phyloP scores from a whole-genome alignment of 2,888 invertebrate genomes.

The Cylindroiulus punctatus region DNA sequence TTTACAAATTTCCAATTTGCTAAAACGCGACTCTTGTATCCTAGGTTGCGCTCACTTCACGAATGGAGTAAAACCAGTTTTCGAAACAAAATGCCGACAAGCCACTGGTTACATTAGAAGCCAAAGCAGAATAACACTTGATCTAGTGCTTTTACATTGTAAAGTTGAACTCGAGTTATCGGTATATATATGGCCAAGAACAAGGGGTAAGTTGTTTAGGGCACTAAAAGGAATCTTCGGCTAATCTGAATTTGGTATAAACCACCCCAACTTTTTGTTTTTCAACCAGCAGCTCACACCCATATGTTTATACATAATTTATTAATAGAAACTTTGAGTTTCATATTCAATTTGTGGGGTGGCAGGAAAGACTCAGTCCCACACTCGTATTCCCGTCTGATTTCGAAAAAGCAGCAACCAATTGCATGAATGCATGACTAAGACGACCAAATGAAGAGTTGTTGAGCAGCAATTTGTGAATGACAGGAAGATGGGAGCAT shows the following conservation, averaged over 20 bases:
- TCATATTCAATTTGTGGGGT: slow-evolving; percentile 40
- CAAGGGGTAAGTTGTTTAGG: slow-evolving; percentile 38
- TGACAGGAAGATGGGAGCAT: slow-evolving; percentile 40
- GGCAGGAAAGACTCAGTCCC: slow-evolving; percentile 43
- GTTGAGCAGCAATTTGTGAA: slow-evolving; percentile 44
- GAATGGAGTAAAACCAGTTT: slow-evolving; percentile 17
- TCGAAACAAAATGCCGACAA: slow-evolving; percentile 12
- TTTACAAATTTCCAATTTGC: slow-evolving; percentile 35
- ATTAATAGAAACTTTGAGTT: slow-evolving; percentile 22
- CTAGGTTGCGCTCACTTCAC: slow-evolving; percentile 12
- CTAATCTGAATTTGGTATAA: slow-evolving; percentile 39
- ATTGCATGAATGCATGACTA: slow-evolving; percentile 41
- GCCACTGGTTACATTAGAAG: slow-evolving; percentile 29
- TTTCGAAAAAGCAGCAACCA: slow-evolving; percentile 39
- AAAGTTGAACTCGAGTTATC: background rate
- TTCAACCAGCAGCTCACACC: slow-evolving; percentile 52
- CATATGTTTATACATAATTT: slow-evolving; percentile 49
- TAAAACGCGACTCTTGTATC: slow-evolving; percentile 14
- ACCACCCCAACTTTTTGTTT: slow-evolving; percentile 33
- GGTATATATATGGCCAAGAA: slow-evolving; percentile 30
- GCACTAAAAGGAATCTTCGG: slow-evolving; percentile 39
- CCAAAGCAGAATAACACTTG: slow-evolving; percentile 47
- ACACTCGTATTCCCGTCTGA: slow-evolving; percentile 42
- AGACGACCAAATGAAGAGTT: slow-evolving; percentile 44
- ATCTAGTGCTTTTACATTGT: slow-evolving; percentile 35